These are phyloP conservation scores for Pilophorus perplexus DNA, from an alignment of 2,888 invertebrate species.

Conservation along the genomic window DNA sequence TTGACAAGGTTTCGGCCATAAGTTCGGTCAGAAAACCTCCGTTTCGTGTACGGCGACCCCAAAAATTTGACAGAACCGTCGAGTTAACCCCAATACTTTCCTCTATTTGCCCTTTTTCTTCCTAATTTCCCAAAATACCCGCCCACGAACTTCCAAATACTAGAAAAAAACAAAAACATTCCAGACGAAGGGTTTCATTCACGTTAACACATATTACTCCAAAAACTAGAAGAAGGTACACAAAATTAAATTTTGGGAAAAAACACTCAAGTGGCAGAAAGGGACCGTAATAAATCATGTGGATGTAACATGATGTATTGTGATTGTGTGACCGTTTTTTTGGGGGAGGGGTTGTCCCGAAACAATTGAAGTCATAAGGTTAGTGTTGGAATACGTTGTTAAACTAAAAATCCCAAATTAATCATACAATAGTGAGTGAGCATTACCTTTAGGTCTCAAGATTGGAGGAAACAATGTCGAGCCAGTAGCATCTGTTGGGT, in stretches of 20 bases:
- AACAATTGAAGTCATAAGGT: neutral
- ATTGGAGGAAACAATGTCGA: conserved; percentile 68
- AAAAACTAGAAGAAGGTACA: neutral
- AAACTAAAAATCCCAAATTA: conserved; percentile 19
- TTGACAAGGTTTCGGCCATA: no score
- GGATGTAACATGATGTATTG: neutral
- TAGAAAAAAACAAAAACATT: neutral
- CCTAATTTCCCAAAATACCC: no score
- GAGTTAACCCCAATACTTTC: no score
- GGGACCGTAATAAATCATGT: conserved; percentile 19
- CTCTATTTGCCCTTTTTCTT: no score
- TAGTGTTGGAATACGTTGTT: conserved; percentile 22
- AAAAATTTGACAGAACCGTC: no score
- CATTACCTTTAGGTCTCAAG: conserved; percentile 68
- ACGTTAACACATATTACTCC: neutral
- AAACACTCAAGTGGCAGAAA: no score
- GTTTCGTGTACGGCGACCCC: no score
- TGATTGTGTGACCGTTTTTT: conserved; percentile 8
- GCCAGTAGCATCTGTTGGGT: conserved; percentile 73
- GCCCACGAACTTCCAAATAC: no score
- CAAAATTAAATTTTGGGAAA: neutral
- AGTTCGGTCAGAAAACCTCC: no score
- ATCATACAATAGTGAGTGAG: conserved; percentile 38
- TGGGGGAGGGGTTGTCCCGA: conserved; percentile 14
- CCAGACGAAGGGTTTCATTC: neutral